Evolutionary conservation across 2,888 invertebrate genomes (phyloP), one percentile per base, ranked within the genome.

Genomic region (Drosophila hamatofila): DNA sequence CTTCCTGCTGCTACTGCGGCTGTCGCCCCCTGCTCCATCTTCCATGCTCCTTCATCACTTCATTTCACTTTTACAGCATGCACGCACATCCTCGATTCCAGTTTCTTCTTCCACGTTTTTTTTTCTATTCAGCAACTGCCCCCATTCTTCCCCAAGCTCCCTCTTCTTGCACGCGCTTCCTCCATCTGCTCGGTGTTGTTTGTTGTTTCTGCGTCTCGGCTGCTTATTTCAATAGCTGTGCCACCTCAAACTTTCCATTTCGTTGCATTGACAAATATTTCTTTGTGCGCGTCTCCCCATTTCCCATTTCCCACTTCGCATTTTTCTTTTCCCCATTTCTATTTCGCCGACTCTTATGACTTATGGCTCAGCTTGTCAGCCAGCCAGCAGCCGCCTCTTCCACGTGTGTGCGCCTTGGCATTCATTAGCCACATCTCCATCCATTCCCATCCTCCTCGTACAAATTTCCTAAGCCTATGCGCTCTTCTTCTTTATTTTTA

Each of bases 241-340:
- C 58, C 64, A 65, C 77, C 89, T 87, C 89, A 77, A 85, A 88
- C 84, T 88, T 88, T 88, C 69, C 72, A 61, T 88, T 77, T 88
- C 77, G 74, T 81, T 88, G 77, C 85, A 82, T 84, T 84, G 85
- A 84, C 84, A 87, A 84, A 87, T 75, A 80, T 71, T 71, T 78
- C 66, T 70, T 83, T 80, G 65, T 72, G 72, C 60, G 56, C 69
- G 62, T 37, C 65, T 42, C 48, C 23, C 56, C n/a, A 8, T 23
- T 21, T 23, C 30, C 55, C 57, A 21, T 23, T 37, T 30, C 55
- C n/a, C 51, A 51, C 21, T 33, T 33, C 14, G n/a, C 23, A 35
- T 52, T 46, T 23, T 16, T 8, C 39, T 35, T 21, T 42, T 21
- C 16, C 21, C 33, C 16, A 48, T 33, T 12, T 54, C 57, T 39